phyloP scores from a whole-genome alignment of 2,113 vertebrate species.

The Mustelus asterias region DNA sequence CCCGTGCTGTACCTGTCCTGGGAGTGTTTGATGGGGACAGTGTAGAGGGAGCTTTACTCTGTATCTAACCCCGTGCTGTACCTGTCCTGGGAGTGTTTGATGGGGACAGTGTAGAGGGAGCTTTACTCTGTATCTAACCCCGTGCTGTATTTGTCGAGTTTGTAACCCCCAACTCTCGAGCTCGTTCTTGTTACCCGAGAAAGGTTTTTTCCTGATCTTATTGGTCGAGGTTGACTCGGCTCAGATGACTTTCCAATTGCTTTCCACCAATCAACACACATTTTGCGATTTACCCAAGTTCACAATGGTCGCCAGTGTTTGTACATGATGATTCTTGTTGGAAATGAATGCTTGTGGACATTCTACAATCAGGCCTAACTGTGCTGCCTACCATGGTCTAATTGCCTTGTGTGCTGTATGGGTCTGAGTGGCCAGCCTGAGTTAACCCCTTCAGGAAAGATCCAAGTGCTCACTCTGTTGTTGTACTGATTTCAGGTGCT shows the following conservation, averaged over 20 bases:
- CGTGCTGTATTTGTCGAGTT: not conserved
- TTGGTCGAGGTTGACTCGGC: too few species aligned
- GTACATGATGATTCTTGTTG: not conserved
- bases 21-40: too few species aligned
- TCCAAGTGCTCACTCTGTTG: not conserved
- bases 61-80: too few species aligned
- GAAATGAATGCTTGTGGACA: not conserved
- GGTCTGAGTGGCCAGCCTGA: not conserved
- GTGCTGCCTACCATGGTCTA: not conserved
- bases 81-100: too few species aligned
- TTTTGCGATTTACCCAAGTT: not conserved
- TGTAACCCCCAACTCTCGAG: not conserved
- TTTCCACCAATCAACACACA: not conserved
- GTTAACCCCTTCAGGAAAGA: not conserved
- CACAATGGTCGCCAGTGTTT: not conserved
- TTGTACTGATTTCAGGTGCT: constrained; percentile 53
- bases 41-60: too few species aligned
- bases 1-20: too few species aligned
- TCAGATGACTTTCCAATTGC: not conserved
- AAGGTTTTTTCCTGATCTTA: too few species aligned
- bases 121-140: not conserved
- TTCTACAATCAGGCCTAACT: not conserved
- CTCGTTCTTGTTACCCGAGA: not conserved
- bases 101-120: too few species aligned
- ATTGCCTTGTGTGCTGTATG: not conserved